Percentiles rank a stretch among this genome's conserved stretches.
Evolutionary conservation across 2,797 vertebrate genomes (phyloP).

Genomic region (Pseudochirops cupreus): DNA sequence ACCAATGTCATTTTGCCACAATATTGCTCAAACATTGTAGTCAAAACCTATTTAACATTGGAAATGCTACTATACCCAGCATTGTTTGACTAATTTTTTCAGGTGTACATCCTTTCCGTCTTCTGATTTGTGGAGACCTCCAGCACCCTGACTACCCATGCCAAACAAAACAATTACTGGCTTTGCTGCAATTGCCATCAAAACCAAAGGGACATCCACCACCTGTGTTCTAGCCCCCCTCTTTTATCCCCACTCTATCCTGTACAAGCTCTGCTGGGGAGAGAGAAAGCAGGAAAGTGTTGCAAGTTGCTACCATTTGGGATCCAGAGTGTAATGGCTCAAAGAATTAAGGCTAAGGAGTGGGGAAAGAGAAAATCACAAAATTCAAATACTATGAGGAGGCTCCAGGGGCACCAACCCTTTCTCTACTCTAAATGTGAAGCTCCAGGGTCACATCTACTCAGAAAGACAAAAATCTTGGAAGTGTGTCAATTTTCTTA

Average conservation of each 20-base stretch:
- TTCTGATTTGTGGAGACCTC: background rate
- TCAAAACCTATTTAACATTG: background rate
- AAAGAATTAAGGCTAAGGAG: background rate
- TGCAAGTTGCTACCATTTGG: background rate
- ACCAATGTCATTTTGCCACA: background rate
- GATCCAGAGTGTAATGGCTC: background rate
- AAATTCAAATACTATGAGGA: background rate
- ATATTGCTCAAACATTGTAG: background rate
- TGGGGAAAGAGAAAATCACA: background rate
- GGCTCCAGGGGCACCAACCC: background rate
- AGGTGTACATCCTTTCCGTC: background rate
- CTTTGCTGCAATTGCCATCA: background rate
- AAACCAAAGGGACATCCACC: background rate
- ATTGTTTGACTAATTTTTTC: background rate
- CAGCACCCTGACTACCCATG: background rate
- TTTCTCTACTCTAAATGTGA: background rate
- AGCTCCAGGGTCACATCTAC: background rate
- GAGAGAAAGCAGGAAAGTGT: background rate
- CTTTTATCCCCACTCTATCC: background rate
- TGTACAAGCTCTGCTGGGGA: background rate
- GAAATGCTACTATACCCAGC: background rate
- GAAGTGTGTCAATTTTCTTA: constrained; percentile 62
- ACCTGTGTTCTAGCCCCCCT: background rate
- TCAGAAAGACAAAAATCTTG: constrained; percentile 39
- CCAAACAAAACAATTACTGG: background rate